Percentiles rank a stretch among this genome's conserved stretches.
phyloP scores from a whole-genome alignment of 30 jellyfish, hydroid and myxozoan genomes.

The Aurelia sp. region DNA sequence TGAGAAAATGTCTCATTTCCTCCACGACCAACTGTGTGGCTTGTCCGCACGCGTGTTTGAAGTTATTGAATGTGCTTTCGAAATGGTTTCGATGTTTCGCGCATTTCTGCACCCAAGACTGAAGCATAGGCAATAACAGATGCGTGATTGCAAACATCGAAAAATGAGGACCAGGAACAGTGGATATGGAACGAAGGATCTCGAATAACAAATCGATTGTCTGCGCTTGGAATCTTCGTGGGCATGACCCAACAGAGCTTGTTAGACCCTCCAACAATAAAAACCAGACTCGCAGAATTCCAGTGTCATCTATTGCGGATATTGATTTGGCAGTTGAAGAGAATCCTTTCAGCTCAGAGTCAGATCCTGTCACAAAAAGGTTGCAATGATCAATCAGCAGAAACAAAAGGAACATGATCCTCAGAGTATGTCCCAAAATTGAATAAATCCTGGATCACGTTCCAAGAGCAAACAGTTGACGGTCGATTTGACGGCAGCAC shows the following conservation, averaged over 20 bases:
- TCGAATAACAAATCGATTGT: conserved; percentile 88
- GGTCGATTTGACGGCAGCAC: no score
- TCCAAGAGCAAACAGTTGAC: no score
- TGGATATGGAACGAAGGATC: conserved; percentile 85
- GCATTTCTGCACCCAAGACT: conserved; percentile 94
- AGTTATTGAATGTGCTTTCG: conserved; percentile 85
- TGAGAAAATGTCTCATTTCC: conserved; percentile 91
- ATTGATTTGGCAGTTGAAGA: conserved; percentile 90
- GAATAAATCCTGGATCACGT: no score
- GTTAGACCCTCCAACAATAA: conserved; percentile 92
- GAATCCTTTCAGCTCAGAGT: conserved; percentile 55
- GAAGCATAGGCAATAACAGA: conserved; percentile 93
- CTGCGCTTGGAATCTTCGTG: conserved; percentile 87
- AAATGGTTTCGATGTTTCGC: conserved; percentile 74
- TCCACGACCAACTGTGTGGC: conserved; percentile 98
- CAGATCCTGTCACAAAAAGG: conserved; percentile 57
- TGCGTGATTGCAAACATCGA: conserved; percentile 94
- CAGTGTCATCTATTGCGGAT: conserved; percentile 97
- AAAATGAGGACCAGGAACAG: conserved; percentile 99
- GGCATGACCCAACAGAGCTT: conserved; percentile 85
- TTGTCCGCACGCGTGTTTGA: conserved; percentile 98
- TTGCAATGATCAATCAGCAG: background rate
- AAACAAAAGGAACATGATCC: no score
- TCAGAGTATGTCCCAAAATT: no score
- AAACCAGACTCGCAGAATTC: conserved; percentile 98